Evolutionary conservation across 2,888 invertebrate species (phyloP), one percentile per base, ranked within the genome.

Genomic region (Dasysyrphus tricinctus): DNA sequence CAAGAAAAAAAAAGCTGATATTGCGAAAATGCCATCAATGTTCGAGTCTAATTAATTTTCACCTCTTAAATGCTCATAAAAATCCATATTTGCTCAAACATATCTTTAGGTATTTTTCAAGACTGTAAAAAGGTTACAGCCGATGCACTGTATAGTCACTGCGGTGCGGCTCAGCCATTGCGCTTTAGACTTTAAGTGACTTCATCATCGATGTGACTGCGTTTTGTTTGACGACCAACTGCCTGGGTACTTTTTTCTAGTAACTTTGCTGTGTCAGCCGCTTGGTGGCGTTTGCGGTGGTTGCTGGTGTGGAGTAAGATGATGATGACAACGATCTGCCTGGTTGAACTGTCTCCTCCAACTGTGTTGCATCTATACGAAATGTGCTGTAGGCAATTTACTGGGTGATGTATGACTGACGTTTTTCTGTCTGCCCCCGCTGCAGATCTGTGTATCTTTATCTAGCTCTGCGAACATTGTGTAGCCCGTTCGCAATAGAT

Each of bases 351-450:
- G 44, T 59, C 72, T 70, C 57, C 37, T 32, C 29, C 39, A 39
- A 51, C 67, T 54, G 69, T 54, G 69, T 56, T 42, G 51, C 37
- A 39, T 78, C 42, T 78, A 24, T 24, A 51, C 54, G 29, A 51
- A 39, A 34, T 59, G 24, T 57, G 75, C 81, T 75, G 80, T 69
- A 34, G 82, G 82, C 86, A 82, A 86, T 86, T 86, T 82, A 82
- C 78, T 78, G 86, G 78, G 86, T 86, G 86, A 86, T 86, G 86
- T 86, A 86, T 86, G 86, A 75, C 81, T 82, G 86, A 81, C 70
- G 74, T 82, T 82, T 86, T 85, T 79, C 3, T 82, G 78, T 81
- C 74, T 74, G 78, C 69, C 70, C 57, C 74, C 29, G 19, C 51
- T 24, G 44, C 19, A 14, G 11, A n/a, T 69, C 24, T 24, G 57